Conservation (phyloP, 2,113 vertebrate species). For the Macheiramphus alcinus region DNA sequence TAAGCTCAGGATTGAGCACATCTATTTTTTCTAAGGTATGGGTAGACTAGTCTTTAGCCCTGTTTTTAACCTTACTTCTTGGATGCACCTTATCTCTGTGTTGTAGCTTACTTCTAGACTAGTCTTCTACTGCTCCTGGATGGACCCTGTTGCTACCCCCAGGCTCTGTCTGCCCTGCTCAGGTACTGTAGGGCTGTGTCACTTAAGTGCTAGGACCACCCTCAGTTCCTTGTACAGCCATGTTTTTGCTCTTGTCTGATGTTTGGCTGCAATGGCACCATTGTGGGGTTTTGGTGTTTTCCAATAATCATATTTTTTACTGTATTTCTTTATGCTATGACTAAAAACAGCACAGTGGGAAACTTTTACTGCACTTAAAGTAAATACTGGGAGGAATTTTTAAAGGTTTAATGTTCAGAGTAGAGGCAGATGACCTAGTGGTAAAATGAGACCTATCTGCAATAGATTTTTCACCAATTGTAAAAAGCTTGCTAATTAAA, state of each 20-base stretch:
- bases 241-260: accelerated
- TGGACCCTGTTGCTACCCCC: accelerated
- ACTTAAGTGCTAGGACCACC: accelerated
- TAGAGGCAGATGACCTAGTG: neutral
- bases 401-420: neutral
- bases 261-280: accelerated
- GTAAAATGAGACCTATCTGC: neutral
- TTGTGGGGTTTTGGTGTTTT: neutral
- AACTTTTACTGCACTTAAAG: neutral
- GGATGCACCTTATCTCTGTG: accelerated
- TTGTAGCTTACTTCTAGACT: accelerated
- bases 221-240: accelerated
- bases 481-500: neutral
- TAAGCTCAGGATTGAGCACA: neutral
- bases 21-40: accelerated
- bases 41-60: accelerated
- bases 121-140: neutral
- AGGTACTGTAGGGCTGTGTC: neutral
- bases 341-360: accelerated
- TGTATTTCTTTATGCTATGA: accelerated
- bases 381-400: neutral
- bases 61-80: accelerated
- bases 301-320: accelerated
- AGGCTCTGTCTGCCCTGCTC: no score
- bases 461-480: no score